A percentile compares a stretch with the other conserved stretches of the same genome.
Evolutionary conservation across 2,113 vertebrate genomes (phyloP).

Genomic region (Muscicapa adusta): DNA sequence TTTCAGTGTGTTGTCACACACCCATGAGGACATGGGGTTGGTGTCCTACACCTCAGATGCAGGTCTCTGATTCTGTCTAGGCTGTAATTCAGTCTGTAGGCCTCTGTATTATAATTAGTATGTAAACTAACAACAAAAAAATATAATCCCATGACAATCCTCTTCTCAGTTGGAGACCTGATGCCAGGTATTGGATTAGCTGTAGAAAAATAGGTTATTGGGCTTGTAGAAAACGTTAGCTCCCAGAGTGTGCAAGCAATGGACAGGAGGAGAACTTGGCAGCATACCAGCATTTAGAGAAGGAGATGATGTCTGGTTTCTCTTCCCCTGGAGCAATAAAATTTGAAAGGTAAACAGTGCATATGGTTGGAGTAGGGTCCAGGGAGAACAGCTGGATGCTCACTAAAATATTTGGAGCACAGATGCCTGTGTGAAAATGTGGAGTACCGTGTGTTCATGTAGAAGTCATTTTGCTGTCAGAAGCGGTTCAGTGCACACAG

Average conservation of each 20-base stretch:
- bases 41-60: background rate
- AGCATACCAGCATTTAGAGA: background rate
- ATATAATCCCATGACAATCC: background rate
- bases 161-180: background rate
- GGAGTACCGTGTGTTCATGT: background rate
- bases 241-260: rapidly evolving
- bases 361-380: background rate
- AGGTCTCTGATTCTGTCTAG: background rate
- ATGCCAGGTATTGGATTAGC: background rate
- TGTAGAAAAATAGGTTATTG: background rate
- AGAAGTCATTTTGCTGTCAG: background rate
- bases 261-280: background rate
- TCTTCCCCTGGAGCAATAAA: background rate
- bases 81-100: background rate
- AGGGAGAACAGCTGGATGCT: conserved; percentile 1
- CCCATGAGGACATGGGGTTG: background rate
- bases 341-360: background rate
- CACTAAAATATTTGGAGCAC: background rate
- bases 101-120: background rate
- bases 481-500: background rate
- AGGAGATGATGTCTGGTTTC: background rate
- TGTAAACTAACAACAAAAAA: background rate
- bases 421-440: background rate
- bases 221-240: background rate
- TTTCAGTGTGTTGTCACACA: background rate